These are phyloP conservation scores for Ennomos erosarius DNA, from an alignment of 2,888 invertebrate genomes.

Conservation along the genomic window DNA sequence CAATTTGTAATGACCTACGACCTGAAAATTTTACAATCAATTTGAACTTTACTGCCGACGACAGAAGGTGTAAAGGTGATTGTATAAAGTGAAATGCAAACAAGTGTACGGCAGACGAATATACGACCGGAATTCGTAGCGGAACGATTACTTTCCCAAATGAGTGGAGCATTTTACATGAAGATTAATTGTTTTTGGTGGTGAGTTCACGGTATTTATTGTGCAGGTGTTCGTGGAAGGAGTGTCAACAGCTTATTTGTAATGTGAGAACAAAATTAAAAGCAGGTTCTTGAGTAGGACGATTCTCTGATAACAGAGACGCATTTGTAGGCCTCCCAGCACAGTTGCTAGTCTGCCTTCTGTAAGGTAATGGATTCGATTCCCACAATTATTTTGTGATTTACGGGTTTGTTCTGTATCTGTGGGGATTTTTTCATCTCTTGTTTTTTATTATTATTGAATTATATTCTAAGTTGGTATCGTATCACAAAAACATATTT, in stretches of 20 bases:
- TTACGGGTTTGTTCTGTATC: no score
- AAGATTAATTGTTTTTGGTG: constrained; percentile 47
- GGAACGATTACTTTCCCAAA: constrained; percentile 47
- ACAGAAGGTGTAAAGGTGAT: constrained; percentile 2
- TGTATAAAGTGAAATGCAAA: constrained; percentile 11
- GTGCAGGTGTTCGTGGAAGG: constrained; percentile 16
- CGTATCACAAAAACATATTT: no score
- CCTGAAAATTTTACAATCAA: constrained; percentile 1
- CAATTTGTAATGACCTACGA: constrained; percentile 1
- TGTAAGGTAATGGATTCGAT: no score
- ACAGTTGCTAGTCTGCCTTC: no score
- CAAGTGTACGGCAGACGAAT: constrained; percentile 31
- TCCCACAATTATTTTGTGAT: no score
- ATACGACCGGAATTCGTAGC: constrained; percentile 27
- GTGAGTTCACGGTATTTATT: constrained; percentile 26
- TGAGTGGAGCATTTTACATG: constrained; percentile 50
- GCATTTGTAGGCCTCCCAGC: no score
- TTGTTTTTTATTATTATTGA: no score
- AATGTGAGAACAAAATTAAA: constrained; percentile 4
- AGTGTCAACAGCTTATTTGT: constrained; percentile 18
- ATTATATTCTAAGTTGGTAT: no score
- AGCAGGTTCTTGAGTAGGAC: no score
- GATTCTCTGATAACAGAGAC: no score
- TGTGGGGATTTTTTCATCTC: no score
- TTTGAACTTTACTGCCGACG: constrained; percentile 10